phyloP scores from a whole-genome alignment of 2,888 invertebrate species.

The Pammene fasciana region DNA sequence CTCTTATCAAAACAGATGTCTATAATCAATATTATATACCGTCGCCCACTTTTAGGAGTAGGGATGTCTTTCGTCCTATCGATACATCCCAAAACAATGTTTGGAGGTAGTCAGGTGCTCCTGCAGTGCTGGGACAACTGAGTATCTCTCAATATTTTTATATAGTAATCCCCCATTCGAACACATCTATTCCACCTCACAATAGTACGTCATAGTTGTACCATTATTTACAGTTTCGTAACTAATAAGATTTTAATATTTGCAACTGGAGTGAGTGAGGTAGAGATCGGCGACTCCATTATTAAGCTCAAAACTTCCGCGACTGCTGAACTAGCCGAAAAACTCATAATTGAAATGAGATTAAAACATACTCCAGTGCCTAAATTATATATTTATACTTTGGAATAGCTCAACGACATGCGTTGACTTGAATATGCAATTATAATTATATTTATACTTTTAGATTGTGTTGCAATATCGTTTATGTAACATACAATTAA shows the following conservation, averaged over 20 bases:
- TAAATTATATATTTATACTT: constrained; percentile 40
- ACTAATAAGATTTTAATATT: constrained; percentile 24
- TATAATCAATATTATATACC: constrained; percentile 5
- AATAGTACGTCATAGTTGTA: constrained; percentile 33
- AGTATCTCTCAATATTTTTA: constrained; percentile 24
- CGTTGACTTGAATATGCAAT: constrained; percentile 39
- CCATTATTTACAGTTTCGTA: constrained; percentile 35
- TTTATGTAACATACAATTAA: constrained; percentile 51
- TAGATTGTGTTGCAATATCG: constrained; percentile 54
- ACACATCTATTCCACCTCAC: constrained; percentile 26
- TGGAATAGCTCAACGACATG: constrained; percentile 29
- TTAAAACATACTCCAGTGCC: constrained; percentile 43
- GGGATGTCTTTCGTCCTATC: neutral
- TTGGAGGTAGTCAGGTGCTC: constrained; percentile 7
- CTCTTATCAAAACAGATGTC: constrained; percentile 8
- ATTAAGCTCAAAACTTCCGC: constrained; percentile 19
- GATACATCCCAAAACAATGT: constrained; percentile 2
- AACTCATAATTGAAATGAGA: constrained; percentile 36
- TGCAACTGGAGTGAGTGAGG: constrained; percentile 12
- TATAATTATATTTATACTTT: constrained; percentile 38
- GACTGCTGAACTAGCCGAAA: constrained; percentile 22
- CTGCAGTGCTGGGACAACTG: constrained; percentile 8
- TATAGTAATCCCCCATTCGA: constrained; percentile 20
- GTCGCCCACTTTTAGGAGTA: constrained; percentile 13
- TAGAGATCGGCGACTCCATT: constrained; percentile 2